These are phyloP conservation scores for Fringilla coelebs DNA, from an alignment of 2,797 vertebrate species.

Conservation along the genomic window DNA sequence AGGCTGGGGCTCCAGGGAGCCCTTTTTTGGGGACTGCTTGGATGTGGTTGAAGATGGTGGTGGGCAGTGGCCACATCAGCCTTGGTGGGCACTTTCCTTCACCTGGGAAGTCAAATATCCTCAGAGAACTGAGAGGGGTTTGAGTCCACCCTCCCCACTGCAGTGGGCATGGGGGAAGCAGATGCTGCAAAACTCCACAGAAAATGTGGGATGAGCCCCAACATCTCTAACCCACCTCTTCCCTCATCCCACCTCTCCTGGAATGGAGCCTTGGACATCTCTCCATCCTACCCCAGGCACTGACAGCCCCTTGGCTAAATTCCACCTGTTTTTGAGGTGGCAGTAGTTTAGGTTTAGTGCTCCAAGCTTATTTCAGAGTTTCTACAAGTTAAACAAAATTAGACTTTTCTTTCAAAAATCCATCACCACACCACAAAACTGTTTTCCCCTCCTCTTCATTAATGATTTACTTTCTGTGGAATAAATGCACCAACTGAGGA, in stretches of 20 bases:
- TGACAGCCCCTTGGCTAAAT: neutral
- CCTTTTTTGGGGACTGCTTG: neutral
- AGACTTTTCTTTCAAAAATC: slow-evolving; percentile 46
- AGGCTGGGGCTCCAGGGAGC: neutral
- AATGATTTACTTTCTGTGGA: slow-evolving; percentile 59
- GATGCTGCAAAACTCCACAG: neutral
- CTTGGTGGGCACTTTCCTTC: neutral
- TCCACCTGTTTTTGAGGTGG: neutral
- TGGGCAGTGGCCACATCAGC: neutral
- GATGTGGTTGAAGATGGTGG: accelerated
- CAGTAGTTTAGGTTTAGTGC: neutral
- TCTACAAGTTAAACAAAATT: neutral
- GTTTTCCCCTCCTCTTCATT: slow-evolving; percentile 45
- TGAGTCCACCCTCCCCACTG: neutral
- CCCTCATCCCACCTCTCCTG: neutral
- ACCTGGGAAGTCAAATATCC: neutral
- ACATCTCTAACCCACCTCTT: neutral
- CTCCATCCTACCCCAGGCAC: neutral
- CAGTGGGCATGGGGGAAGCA: neutral
- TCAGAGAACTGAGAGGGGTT: neutral
- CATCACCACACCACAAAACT: neutral
- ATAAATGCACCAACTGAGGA: slow-evolving; percentile 57
- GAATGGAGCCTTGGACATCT: neutral
- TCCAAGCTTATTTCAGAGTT: neutral
- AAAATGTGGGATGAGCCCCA: neutral